Evolutionary conservation across 2,797 vertebrate species (phyloP), one percentile per base, ranked within the genome.

Genomic region (Varecia variegata): DNA sequence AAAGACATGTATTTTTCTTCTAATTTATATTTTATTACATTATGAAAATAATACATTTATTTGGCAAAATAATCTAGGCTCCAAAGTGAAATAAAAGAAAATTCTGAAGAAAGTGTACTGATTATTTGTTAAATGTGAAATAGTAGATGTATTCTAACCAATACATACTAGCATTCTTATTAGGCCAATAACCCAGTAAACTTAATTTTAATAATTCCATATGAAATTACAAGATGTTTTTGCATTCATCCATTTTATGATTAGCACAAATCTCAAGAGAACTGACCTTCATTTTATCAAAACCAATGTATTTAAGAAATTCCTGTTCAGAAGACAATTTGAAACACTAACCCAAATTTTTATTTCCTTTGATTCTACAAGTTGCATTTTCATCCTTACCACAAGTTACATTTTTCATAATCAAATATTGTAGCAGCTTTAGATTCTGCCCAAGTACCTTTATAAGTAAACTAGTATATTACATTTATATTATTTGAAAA

Each of bases 31-130:
- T 98, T 98, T 97, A 98, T 97, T 98, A 97, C 96, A 97, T 96
- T 98, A 98, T 70, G 97, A 98, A 98, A 97, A 97, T 97, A 98
- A 97, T 94, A 98, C 97, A 97, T 97, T 97, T 96, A 96, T 97
- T 98, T 97, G 96, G 97, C 97, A 97, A 97, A 97, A 95, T 97
- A 97, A 97, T 95, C 97, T 97, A 97, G 96, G 77, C 95, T 97
- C 86, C 97, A 97, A 94, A 81, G 92, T 95, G 93, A 97, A 97
- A 97, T 96, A 97, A 96, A 96, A 88, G 88, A 93, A 83, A 97
- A 96, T 79, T 92, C 96, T 95, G 76, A 96, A 96, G 92, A 77
- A 89, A 95, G 93, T 97, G 87, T 97, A 96, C 32, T 95, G 60
- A 88, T 96, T 70, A 60, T 56, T 97, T 91, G 95, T 96, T 56